A percentile compares a stretch with the other conserved stretches of the same genome.
phyloP scores from a whole-genome alignment of 1,140 invertebrate genomes.

The Drosophila nasuta region DNA sequence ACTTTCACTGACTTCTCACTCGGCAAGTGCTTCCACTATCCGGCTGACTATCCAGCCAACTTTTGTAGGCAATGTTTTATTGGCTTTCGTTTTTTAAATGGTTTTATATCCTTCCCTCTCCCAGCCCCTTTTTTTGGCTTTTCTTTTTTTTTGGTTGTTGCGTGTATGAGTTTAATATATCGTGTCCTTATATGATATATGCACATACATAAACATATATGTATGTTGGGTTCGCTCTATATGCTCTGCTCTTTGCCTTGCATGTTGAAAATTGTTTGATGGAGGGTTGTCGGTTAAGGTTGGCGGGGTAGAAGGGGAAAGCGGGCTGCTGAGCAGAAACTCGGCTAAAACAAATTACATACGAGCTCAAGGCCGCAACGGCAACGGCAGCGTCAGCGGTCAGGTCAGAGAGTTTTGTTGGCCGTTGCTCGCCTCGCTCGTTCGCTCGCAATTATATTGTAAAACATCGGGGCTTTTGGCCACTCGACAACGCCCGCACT shows the following conservation, averaged over 20 bases:
- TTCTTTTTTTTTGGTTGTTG: constrained; percentile 38
- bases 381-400: constrained; percentile 69
- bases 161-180: constrained; percentile 74
- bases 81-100: constrained; percentile 54
- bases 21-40: constrained; percentile 18
- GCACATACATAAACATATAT: constrained; percentile 22
- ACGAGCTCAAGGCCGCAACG: constrained; percentile 70
- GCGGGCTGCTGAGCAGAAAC: constrained; percentile 1
- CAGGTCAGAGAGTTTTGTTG: constrained; percentile 65
- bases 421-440: constrained; percentile 32
- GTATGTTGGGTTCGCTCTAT: constrained; percentile 14
- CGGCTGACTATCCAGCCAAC: constrained; percentile 20
- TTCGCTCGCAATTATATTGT: constrained; percentile 74
- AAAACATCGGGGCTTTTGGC: constrained; percentile 49
- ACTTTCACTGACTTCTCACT: constrained; percentile 60
- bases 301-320: neutral
- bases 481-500: constrained; percentile 55
- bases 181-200: constrained; percentile 55
- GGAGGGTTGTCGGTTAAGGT: constrained; percentile 15
- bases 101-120: constrained; percentile 13
- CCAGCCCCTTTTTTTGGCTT: constrained; percentile 2
- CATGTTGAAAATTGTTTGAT: constrained; percentile 67
- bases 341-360: constrained; percentile 77
- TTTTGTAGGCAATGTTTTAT: constrained; percentile 53
- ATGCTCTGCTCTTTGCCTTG: constrained; percentile 60